Evolutionary conservation across 2,797 vertebrate species (phyloP).

Genomic region (Enteromius unitaeniatus): DNA sequence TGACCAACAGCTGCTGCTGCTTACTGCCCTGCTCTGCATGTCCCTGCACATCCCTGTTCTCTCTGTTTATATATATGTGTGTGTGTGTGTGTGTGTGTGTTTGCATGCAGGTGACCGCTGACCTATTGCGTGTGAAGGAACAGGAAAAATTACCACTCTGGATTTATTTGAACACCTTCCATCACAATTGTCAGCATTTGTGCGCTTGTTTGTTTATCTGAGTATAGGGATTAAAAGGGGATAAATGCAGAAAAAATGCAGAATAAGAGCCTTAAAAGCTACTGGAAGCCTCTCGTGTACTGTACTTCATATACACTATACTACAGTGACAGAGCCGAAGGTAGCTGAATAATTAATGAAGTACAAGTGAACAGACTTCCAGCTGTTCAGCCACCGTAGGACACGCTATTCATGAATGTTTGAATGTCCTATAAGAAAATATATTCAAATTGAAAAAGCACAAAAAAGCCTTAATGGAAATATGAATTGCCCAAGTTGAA

Average conservation of each 20-base stretch:
- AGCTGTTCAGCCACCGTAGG: conserved; percentile 53
- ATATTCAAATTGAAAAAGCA: conserved; percentile 64
- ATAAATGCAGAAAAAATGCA: background rate
- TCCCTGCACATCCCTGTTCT: conserved; percentile 70
- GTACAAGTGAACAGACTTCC: conserved; percentile 40
- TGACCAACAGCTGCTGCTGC: conserved; percentile 79
- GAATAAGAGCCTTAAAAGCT: conserved; percentile 14
- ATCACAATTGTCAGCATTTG: background rate
- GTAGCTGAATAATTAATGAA: conserved; percentile 48
- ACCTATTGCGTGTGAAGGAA: conserved; percentile 36
- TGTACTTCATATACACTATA: conserved; percentile 28
- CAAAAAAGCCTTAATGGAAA: conserved; percentile 65
- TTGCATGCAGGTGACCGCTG: conserved; percentile 65
- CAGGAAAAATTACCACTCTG: conserved; percentile 9
- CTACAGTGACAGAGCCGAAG: conserved; percentile 25
- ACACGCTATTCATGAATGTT: conserved; percentile 52
- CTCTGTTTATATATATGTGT: conserved; percentile 45
- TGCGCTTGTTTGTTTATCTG: conserved; percentile 11
- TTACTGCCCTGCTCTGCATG: conserved; percentile 61
- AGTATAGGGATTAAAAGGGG: background rate
- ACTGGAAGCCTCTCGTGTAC: background rate
- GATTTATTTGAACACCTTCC: conserved; percentile 30
- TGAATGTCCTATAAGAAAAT: conserved; percentile 60
- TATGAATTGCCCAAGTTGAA: conserved; percentile 65
- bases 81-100: conserved; percentile 21